phyloP scores from a whole-genome alignment of 2,113 vertebrate species.

The Cnemophilus loriae region DNA sequence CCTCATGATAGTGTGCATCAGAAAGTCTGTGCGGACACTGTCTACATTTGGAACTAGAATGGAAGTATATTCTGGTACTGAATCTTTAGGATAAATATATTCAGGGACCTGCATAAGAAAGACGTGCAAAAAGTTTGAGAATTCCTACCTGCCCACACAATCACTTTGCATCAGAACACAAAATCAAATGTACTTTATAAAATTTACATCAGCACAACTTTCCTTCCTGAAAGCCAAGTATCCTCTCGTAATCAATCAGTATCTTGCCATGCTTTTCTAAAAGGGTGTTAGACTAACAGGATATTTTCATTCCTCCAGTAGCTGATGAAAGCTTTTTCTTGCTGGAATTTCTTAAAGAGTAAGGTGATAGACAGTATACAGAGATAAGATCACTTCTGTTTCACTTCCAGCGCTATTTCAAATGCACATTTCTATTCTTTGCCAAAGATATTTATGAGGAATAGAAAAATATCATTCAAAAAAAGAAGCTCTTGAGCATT shows the following conservation, averaged over 20 bases:
- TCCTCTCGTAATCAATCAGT: neutral
- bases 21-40: constrained; percentile 79
- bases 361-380: neutral
- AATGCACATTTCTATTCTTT: neutral
- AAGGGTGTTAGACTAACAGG: neutral
- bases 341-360: neutral
- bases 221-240: neutral
- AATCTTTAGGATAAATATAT: constrained; percentile 79
- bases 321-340: neutral
- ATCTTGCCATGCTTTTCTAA: neutral
- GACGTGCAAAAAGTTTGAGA: neutral
- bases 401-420: neutral
- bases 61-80: constrained; percentile 78
- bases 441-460: neutral
- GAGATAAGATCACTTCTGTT: neutral
- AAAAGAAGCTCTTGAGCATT: neutral
- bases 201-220: neutral
- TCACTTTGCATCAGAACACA: neutral
- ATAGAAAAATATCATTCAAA: neutral
- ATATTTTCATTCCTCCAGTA: neutral
- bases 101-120: constrained; percentile 75
- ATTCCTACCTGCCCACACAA: neutral
- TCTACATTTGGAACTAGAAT: constrained; percentile 86
- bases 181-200: neutral
- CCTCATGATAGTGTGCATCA: constrained; percentile 77